Conservation (phyloP, 2,888 invertebrate species). For the Cephus nigrinus region DNA sequence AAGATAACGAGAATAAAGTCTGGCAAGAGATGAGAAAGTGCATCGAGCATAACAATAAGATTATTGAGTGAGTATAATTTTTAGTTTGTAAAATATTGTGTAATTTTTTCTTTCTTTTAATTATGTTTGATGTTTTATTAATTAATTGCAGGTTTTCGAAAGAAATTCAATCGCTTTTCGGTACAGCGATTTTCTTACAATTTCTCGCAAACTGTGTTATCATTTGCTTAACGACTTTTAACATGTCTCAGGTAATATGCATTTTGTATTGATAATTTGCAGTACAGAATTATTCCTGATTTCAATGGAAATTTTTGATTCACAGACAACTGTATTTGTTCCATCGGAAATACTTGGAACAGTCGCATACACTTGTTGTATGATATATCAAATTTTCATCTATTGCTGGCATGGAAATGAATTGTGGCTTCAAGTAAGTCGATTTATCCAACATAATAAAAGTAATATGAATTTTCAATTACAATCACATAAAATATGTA, state of each 20-base stretch:
- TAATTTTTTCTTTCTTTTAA: neutral
- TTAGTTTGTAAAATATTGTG: neutral
- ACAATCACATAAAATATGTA: too few species aligned
- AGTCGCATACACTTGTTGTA: constrained; percentile 42
- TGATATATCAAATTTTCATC: constrained; percentile 53
- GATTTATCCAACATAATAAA: neutral
- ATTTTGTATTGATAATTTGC: neutral
- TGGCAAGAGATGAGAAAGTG: constrained; percentile 30
- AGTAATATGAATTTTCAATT: too few species aligned
- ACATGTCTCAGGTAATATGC: constrained; percentile 43
- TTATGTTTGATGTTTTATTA: neutral
- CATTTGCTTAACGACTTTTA: constrained; percentile 47
- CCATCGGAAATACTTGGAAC: constrained; percentile 45
- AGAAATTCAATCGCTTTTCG: constrained; percentile 46
- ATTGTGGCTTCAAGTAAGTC: constrained; percentile 45
- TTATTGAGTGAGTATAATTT: constrained; percentile 36
- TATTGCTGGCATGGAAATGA: constrained; percentile 56
- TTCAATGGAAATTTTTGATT: neutral
- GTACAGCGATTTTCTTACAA: constrained; percentile 42
- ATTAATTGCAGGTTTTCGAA: constrained; percentile 38
- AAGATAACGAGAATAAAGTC: constrained; percentile 4
- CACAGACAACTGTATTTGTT: constrained; percentile 40
- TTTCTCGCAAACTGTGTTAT: constrained; percentile 47
- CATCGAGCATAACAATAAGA: constrained; percentile 40
- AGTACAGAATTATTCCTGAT: neutral